Evolutionary conservation across 2,797 vertebrate species (phyloP).

Genomic region (Phoebastria nigripes): DNA sequence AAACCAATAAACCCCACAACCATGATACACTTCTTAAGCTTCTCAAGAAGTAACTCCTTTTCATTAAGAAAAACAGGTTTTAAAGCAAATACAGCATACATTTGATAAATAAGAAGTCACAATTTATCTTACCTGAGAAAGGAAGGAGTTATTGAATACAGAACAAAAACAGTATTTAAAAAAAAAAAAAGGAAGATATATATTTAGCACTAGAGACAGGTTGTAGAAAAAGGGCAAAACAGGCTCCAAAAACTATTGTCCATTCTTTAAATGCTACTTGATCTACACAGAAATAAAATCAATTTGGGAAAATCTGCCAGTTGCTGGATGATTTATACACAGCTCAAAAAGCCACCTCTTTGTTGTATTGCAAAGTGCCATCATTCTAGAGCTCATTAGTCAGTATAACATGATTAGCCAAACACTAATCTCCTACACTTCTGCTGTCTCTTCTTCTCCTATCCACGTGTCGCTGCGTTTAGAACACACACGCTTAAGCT

Average conservation of each 20-base stretch:
- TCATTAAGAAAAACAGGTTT: not conserved
- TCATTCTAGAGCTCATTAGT: not conserved
- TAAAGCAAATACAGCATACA: not conserved
- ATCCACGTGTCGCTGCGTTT: rapidly evolving
- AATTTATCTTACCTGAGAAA: constrained; percentile 23
- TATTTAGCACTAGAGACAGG: not conserved
- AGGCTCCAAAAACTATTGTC: not conserved
- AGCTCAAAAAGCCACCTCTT: not conserved
- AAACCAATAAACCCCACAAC: not conserved
- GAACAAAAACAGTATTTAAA: not conserved
- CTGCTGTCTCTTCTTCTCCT: not conserved
- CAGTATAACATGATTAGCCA: not conserved
- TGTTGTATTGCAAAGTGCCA: not conserved
- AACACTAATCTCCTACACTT: not conserved
- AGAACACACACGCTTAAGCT: not conserved
- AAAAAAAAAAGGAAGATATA: not conserved
- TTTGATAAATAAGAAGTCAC: not conserved
- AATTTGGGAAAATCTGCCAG: not conserved
- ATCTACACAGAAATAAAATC: not conserved
- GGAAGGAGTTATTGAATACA: not conserved
- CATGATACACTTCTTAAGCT: not conserved
- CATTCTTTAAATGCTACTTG: not conserved
- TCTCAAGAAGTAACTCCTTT: not conserved
- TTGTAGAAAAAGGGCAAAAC: not conserved
- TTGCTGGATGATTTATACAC: not conserved